A percentile compares a stretch with the other conserved stretches of the same genome.
Evolutionary conservation across 2,113 vertebrate genomes (phyloP).

Genomic region (Malurus cyaneus): DNA sequence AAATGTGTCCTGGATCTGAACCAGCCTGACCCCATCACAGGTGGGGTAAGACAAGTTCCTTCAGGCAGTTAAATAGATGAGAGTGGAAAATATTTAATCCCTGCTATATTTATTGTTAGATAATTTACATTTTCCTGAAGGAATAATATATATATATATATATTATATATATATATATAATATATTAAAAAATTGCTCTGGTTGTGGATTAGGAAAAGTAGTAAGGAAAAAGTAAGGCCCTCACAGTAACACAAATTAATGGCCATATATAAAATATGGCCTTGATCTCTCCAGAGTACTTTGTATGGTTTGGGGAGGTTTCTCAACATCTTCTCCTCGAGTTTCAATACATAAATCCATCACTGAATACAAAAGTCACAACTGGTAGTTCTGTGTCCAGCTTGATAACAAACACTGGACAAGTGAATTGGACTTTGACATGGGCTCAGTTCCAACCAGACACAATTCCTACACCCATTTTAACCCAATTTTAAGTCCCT

Average conservation of each 20-base stretch:
- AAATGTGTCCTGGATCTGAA: background rate
- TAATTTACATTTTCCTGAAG: background rate
- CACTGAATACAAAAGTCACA: background rate
- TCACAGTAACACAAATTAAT: background rate
- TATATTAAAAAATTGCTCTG: too few relatives aligned
- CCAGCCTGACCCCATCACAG: background rate
- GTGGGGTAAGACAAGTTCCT: background rate
- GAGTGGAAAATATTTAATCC: background rate
- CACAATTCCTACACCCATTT: background rate
- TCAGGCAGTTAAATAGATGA: background rate
- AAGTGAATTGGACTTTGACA: accelerated
- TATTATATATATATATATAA: background rate
- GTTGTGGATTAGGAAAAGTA: background rate
- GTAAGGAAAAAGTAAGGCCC: background rate
- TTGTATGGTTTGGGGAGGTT: background rate
- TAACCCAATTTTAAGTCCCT: accelerated
- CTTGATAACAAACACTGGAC: too few relatives aligned
- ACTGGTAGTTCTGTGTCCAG: background rate
- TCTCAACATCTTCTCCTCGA: background rate
- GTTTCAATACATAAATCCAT: background rate
- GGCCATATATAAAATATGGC: background rate
- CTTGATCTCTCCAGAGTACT: background rate
- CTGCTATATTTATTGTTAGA: background rate
- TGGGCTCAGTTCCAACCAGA: background rate
- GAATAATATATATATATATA: background rate